Evolutionary conservation across 2,113 vertebrate species (phyloP), one percentile per base, ranked within the genome.

Genomic region (Leuciscus idus): DNA sequence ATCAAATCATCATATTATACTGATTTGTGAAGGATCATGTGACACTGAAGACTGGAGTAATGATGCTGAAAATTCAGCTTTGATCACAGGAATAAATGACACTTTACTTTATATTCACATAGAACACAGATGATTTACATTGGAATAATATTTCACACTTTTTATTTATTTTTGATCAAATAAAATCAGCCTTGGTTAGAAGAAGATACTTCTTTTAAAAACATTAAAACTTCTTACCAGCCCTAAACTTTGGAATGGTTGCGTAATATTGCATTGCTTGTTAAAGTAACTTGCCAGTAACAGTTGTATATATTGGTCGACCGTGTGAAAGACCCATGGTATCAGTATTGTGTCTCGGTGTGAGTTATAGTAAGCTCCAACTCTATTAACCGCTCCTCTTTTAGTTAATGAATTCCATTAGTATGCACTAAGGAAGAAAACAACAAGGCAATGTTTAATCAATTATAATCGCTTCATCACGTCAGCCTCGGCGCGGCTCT

Each of bases 331-430:
- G 76, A 68, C 6, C 0, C 77, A 39, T 28, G n/a, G 85, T 33
- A 11, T 79, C 59, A 86, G 6, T 87, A 72, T 68, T 6, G 68
- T 26, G 17, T 39, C 21, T 59, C 52, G n/a, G 13, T 39, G 66
- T 57, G 81, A 83, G 81, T 72, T 83, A 33, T 57, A 83, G 50
- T 83, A n/a, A n/a, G 11, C 33, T 73, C 46, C 62, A 83, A 59
- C 81, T 83, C 81, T 73, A 83, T 83, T 83, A 83, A 72, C 66
- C 15, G 52, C 33, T 83, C 57, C n/a, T 17, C 9, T 83, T 78
- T 36, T 83, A 86, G 73, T 89, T 90, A 92, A 86, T 81, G 84
- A 90, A 91, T 87, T 86, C 78, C 88, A 92, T 93, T 85, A 90
- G 87, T 73, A 88, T 75, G 23, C 64, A 23, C 79, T 74, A 87